These are phyloP conservation scores for Drosophila kurseongensis DNA, from an alignment of 1,140 invertebrate species.

Conservation along the genomic window DNA sequence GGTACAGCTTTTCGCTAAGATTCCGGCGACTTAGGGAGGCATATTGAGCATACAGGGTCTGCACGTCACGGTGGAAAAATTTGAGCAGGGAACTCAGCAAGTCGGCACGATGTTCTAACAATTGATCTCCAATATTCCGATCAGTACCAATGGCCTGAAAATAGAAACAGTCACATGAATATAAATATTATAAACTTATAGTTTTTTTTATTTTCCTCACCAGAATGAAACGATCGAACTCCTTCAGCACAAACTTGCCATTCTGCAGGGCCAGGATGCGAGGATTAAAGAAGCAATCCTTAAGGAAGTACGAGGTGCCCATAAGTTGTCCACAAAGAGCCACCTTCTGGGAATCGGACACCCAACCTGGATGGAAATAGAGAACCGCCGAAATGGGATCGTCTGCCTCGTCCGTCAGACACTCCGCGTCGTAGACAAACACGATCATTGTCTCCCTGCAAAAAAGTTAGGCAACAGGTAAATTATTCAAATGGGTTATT, in stretches of 20 bases:
- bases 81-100: constrained; percentile 89
- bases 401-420: constrained; percentile 91
- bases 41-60: constrained; percentile 87
- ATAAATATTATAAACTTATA: neutral
- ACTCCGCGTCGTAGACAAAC: constrained; percentile 93
- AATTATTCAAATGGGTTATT: too few relatives aligned
- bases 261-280: constrained; percentile 91
- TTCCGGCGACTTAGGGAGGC: constrained; percentile 83
- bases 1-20: constrained; percentile 91
- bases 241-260: constrained; percentile 92
- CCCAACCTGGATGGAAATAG: constrained; percentile 95
- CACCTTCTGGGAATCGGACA: constrained; percentile 91
- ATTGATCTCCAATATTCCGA: constrained; percentile 92
- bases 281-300: constrained; percentile 90
- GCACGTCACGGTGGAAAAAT: constrained; percentile 92
- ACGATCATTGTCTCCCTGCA: constrained; percentile 93
- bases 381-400: constrained; percentile 93
- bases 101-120: constrained; percentile 90
- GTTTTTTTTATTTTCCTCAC: constrained; percentile 84
- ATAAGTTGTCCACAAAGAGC: constrained; percentile 93
- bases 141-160: constrained; percentile 92
- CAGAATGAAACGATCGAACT: constrained; percentile 91
- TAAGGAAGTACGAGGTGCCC: constrained; percentile 91
- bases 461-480: neutral
- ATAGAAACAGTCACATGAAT: constrained; percentile 12